A percentile compares a stretch with the other conserved stretches of the same genome.
Conservation (phyloP, 2,113 vertebrate genomes). For the Mesitornis unicolor region DNA sequence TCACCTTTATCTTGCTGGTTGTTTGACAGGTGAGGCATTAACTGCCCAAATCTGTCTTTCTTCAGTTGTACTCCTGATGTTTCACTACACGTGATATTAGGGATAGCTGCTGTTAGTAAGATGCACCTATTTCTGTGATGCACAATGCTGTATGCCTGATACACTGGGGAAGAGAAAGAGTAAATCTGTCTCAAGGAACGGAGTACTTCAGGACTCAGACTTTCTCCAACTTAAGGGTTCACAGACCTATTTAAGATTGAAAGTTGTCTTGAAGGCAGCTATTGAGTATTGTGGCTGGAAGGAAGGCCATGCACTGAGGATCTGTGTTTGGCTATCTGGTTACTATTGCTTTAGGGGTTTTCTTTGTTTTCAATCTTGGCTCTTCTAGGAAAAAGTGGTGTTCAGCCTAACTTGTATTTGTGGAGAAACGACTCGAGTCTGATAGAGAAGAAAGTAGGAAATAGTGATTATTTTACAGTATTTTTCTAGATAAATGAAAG, state of each 20-base stretch:
- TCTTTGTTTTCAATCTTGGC: background rate
- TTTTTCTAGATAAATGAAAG: background rate
- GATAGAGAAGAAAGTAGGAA: background rate
- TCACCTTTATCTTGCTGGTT: background rate
- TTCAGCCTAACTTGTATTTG: background rate
- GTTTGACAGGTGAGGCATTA: background rate
- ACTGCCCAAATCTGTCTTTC: background rate
- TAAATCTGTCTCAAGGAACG: background rate
- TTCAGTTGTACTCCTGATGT: background rate
- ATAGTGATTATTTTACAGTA: background rate
- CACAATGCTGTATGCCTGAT: background rate
- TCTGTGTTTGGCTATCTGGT: background rate
- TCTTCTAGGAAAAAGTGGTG: background rate
- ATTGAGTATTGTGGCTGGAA: background rate
- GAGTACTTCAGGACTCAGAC: background rate
- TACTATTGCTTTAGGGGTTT: rapidly evolving
- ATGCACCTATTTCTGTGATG: background rate
- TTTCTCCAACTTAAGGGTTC: background rate
- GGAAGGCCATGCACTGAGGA: background rate
- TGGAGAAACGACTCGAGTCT: background rate
- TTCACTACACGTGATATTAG: background rate
- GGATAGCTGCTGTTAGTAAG: background rate
- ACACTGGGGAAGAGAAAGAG: background rate
- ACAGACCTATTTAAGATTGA: background rate
- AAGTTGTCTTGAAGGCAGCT: background rate